Evolutionary conservation across 1,140 invertebrate species (phyloP).

Genomic region (Cheumatopsyche charites): DNA sequence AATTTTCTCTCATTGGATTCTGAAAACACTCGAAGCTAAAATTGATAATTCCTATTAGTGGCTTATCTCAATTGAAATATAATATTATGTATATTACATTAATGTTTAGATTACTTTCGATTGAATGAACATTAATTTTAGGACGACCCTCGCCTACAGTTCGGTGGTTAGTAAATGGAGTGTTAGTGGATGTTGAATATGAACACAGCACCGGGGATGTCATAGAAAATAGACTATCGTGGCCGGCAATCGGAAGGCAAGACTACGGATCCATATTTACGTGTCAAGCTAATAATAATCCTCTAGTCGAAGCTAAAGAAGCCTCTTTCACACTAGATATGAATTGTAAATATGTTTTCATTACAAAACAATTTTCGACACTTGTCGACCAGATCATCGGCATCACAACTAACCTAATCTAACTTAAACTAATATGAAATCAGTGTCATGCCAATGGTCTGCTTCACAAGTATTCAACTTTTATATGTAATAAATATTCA

Average conservation of each 20-base stretch:
- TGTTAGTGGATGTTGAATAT: conserved; percentile 77
- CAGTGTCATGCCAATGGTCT: too few relatives aligned
- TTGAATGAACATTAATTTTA: conserved; percentile 42
- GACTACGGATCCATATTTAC: conserved; percentile 83
- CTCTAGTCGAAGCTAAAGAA: conserved; percentile 76
- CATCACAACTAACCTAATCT: neutral
- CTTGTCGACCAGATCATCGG: too few relatives aligned
- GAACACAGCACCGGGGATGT: conserved; percentile 82
- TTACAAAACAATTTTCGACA: too few relatives aligned
- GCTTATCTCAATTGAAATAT: too few relatives aligned
- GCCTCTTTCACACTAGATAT: conserved; percentile 78
- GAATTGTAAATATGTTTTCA: conserved; percentile 73
- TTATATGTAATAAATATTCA: too few relatives aligned
- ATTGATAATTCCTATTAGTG: too few relatives aligned
- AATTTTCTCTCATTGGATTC: too few relatives aligned
- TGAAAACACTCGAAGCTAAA: too few relatives aligned
- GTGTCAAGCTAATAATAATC: conserved; percentile 83
- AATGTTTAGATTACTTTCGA: neutral
- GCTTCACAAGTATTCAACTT: too few relatives aligned
- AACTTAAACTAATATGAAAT: neutral
- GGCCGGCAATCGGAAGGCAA: conserved; percentile 74
- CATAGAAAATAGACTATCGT: conserved; percentile 81
- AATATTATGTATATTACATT: too few relatives aligned
- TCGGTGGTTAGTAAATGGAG: conserved; percentile 76
- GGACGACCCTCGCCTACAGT: conserved; percentile 71